These are phyloP conservation scores for Heliothis virescens DNA, from an alignment of 1,140 invertebrate species.

Conservation along the genomic window DNA sequence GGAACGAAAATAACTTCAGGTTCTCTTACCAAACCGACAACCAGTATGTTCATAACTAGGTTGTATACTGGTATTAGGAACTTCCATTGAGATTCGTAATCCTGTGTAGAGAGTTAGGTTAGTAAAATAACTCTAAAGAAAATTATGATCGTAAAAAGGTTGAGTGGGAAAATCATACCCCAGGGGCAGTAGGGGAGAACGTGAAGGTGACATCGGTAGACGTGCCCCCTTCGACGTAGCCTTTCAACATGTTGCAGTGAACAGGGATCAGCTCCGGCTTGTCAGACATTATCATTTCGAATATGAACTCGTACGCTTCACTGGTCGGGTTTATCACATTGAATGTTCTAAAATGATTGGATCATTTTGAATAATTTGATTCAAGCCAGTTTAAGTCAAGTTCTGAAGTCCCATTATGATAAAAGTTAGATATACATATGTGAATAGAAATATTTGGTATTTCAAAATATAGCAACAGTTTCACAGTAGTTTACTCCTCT, in stretches of 20 bases:
- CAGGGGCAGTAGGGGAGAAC: slow-evolving; percentile 76
- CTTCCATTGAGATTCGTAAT: slow-evolving; percentile 80
- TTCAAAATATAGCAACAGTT: no score
- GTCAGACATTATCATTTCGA: slow-evolving; percentile 75
- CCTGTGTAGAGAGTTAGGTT: slow-evolving; percentile 54
- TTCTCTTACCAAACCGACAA: slow-evolving; percentile 77
- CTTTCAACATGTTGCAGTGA: slow-evolving; percentile 78
- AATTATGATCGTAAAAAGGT: background rate
- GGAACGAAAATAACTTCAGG: slow-evolving; percentile 77
- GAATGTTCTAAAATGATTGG: slow-evolving; percentile 63
- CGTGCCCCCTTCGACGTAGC: slow-evolving; percentile 76
- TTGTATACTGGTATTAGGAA: slow-evolving; percentile 70
- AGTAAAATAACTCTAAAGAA: no score
- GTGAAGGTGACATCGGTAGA: slow-evolving; percentile 77
- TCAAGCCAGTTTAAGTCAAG: background rate
- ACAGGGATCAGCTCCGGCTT: slow-evolving; percentile 73
- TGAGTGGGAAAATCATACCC: slow-evolving; percentile 59
- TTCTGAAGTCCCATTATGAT: no score
- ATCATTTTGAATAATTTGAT: background rate
- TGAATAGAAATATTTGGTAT: no score
- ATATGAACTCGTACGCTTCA: slow-evolving; percentile 78
- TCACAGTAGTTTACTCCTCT: no score
- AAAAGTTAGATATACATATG: no score
- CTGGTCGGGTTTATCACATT: slow-evolving; percentile 78
- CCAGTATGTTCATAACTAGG: slow-evolving; percentile 69